Conservation (phyloP, 2,113 vertebrate species). For the Fukomys damarensis region DNA sequence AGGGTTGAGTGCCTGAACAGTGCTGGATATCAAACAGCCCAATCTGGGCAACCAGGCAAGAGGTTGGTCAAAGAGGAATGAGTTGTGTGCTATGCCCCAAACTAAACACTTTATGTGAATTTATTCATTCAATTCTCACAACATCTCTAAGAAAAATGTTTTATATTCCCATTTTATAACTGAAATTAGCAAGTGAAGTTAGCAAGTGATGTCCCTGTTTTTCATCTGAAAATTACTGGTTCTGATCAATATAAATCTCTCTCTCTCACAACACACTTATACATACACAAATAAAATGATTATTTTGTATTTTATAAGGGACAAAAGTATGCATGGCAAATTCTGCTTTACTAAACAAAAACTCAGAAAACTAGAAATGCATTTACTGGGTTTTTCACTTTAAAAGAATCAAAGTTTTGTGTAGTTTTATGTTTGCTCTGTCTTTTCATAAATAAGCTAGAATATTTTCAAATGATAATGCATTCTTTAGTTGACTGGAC, state of each 20-base stretch:
- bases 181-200: not conserved
- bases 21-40: not conserved
- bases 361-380: not conserved
- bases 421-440: not conserved
- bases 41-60: not conserved
- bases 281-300: not conserved
- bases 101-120: not conserved
- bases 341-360: not conserved
- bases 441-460: not conserved
- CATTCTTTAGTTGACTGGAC: not conserved
- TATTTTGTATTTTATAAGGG: not conserved
- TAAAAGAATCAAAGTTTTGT: not conserved
- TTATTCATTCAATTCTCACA: not conserved
- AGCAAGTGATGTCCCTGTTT: not conserved
- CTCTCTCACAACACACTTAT: not conserved
- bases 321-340: not conserved
- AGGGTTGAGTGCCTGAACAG: not conserved
- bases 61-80: not conserved
- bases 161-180: slow-evolving; percentile 15
- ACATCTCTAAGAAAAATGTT: not conserved
- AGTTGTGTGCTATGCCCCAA: not conserved
- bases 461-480: not conserved
- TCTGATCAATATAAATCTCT: not conserved
- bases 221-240: not conserved
- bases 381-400: not conserved